A percentile compares a stretch with the other conserved stretches of the same genome.
Conservation (phyloP, 2,888 invertebrate genomes). For the Argynnis bischoffii region DNA sequence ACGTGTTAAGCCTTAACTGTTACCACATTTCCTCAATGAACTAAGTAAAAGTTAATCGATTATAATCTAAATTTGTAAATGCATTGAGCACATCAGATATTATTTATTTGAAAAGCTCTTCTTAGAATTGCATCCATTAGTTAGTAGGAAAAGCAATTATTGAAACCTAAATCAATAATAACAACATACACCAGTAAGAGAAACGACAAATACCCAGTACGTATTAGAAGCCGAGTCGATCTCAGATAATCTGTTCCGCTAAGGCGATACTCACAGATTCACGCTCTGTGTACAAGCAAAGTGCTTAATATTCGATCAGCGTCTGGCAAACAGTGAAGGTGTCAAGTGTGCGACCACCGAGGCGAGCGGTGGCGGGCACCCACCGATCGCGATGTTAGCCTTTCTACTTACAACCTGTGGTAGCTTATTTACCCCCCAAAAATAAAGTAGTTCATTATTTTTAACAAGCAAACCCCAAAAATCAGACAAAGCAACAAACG, state of each 20-base stretch:
- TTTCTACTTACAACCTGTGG: conserved; percentile 60
- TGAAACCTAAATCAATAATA: not conserved
- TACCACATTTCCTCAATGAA: not conserved
- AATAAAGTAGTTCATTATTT: conserved; percentile 77
- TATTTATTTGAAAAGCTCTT: no score
- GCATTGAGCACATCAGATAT: no score
- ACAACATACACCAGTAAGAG: not conserved
- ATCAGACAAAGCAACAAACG: conserved; percentile 49
- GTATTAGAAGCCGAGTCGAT: not conserved
- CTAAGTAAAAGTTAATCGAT: not conserved
- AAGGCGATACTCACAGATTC: conserved; percentile 34
- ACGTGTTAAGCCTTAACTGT: not conserved
- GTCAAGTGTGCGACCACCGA: conserved; percentile 47
- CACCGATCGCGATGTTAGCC: conserved; percentile 53
- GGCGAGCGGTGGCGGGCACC: conserved; percentile 27
- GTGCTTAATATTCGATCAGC: conserved; percentile 42
- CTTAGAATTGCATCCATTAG: no score
- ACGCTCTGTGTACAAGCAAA: conserved; percentile 36
- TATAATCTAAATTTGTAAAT: not conserved
- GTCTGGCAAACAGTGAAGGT: conserved; percentile 46
- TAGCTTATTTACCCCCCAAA: conserved; percentile 61
- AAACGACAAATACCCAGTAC: not conserved
- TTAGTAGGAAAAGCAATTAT: not conserved
- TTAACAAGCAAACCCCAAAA: conserved; percentile 73
- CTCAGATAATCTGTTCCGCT: conserved; percentile 23